Percentiles rank a stretch among this genome's conserved stretches.
Conservation (phyloP, 1,140 invertebrate species). For the Sycobia sp. region DNA sequence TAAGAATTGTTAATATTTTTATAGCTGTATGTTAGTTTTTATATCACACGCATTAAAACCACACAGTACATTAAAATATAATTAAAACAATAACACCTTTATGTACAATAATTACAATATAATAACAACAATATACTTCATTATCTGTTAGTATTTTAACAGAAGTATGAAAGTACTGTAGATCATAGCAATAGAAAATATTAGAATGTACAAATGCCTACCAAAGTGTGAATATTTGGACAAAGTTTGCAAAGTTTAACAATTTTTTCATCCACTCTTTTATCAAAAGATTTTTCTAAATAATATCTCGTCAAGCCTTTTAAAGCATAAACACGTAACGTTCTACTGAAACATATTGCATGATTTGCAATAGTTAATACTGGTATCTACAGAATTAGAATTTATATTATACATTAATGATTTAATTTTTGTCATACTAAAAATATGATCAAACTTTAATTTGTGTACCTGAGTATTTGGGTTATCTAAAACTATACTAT, state of each 20-base stretch:
- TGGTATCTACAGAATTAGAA: slow-evolving; percentile 40
- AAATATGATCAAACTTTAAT: slow-evolving; percentile 8
- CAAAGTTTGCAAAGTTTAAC: slow-evolving; percentile 65
- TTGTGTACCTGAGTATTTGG: slow-evolving; percentile 65
- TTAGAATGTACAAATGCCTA: slow-evolving; percentile 47
- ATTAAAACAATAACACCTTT: not conserved
- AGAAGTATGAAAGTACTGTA: not conserved
- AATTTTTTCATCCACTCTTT: slow-evolving; percentile 65
- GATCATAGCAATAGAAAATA: not conserved
- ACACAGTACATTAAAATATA: too few relatives aligned
- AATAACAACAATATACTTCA: not conserved
- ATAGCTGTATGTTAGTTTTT: not conserved
- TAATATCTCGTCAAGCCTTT: slow-evolving; percentile 65
- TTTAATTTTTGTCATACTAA: slow-evolving; percentile 13
- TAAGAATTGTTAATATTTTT: too few relatives aligned
- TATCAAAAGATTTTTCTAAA: slow-evolving; percentile 62
- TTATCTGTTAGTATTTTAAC: slow-evolving; percentile 5
- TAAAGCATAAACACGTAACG: slow-evolving; percentile 63
- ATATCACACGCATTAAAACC: not conserved
- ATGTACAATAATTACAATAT: not conserved
- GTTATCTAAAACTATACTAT: slow-evolving; percentile 71
- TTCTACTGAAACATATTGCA: slow-evolving; percentile 48
- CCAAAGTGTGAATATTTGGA: slow-evolving; percentile 67
- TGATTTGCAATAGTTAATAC: slow-evolving; percentile 44
- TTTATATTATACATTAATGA: not conserved